These are phyloP conservation scores for Drosophila repleta DNA, from an alignment of 1,140 invertebrate genomes.

Conservation along the genomic window DNA sequence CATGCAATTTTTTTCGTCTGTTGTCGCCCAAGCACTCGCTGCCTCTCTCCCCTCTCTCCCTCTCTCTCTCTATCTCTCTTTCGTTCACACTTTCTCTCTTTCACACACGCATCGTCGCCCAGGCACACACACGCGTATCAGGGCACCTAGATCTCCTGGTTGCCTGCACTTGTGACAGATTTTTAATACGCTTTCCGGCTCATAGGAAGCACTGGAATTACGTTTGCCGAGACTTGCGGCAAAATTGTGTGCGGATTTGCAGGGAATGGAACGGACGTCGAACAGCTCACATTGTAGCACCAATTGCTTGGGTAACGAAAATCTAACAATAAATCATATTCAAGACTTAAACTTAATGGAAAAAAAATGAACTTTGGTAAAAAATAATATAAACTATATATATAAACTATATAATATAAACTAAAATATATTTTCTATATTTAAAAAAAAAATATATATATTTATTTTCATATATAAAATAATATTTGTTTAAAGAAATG, in stretches of 20 bases:
- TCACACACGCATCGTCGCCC: conserved; percentile 7
- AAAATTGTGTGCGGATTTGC: conserved; percentile 9
- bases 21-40: conserved; percentile 8
- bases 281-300: background rate
- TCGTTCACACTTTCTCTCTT: background rate
- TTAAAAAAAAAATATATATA: too few relatives aligned
- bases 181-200: conserved; percentile 67
- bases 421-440: too few relatives aligned
- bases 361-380: too few relatives aligned
- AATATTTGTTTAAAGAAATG: too few relatives aligned
- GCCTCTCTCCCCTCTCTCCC: conserved; percentile 3
- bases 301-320: background rate
- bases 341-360: too few relatives aligned
- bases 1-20: conserved; percentile 62
- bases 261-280: background rate
- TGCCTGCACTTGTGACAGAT: conserved; percentile 51
- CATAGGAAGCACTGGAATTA: conserved; percentile 13
- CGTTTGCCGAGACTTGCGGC: background rate
- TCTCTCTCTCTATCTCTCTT: background rate
- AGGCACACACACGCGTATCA: conserved; percentile 15
- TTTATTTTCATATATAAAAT: too few relatives aligned
- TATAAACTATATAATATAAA: too few relatives aligned
- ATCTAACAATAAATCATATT: too few relatives aligned
- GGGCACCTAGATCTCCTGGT: conserved; percentile 27
- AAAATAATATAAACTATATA: too few relatives aligned